Percentiles rank a stretch among this genome's conserved stretches.
phyloP scores from a whole-genome alignment of 2,888 invertebrate genomes.

The Ellobium chinense region DNA sequence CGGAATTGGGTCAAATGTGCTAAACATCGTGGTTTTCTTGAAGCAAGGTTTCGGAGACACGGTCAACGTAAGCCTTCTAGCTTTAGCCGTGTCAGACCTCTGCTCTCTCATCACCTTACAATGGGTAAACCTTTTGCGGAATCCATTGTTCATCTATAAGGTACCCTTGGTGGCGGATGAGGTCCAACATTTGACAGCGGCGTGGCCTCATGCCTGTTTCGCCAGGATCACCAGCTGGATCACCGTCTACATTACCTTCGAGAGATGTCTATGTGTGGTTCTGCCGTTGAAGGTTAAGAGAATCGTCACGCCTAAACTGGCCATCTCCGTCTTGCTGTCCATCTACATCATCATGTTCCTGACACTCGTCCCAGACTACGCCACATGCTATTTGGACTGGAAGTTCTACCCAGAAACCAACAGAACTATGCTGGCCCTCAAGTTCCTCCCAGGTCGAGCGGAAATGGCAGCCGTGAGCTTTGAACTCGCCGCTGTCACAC shows the following conservation, averaged over 20 bases:
- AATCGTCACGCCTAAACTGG: neutral
- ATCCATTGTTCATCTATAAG: neutral
- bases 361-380: neutral
- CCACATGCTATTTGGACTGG: neutral
- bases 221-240: too few relatives aligned
- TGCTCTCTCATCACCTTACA: neutral
- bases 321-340: neutral
- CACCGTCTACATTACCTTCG: constrained; percentile 12
- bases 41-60: neutral
- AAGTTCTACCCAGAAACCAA: neutral
- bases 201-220: too few relatives aligned
- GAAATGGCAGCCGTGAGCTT: constrained; percentile 12
- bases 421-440: neutral
- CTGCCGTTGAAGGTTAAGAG: constrained; percentile 8
- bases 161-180: constrained; percentile 2
- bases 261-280: neutral
- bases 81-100: neutral
- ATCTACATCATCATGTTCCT: neutral
- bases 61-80: constrained; percentile 1
- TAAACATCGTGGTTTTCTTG: constrained; percentile 3
- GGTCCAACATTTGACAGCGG: constrained; percentile 2
- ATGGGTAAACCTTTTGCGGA: constrained; percentile 2
- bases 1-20: neutral
- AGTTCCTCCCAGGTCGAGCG: neutral
- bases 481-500: neutral